Conservation (phyloP, 2,113 vertebrate species). For the Nicator chloris region DNA sequence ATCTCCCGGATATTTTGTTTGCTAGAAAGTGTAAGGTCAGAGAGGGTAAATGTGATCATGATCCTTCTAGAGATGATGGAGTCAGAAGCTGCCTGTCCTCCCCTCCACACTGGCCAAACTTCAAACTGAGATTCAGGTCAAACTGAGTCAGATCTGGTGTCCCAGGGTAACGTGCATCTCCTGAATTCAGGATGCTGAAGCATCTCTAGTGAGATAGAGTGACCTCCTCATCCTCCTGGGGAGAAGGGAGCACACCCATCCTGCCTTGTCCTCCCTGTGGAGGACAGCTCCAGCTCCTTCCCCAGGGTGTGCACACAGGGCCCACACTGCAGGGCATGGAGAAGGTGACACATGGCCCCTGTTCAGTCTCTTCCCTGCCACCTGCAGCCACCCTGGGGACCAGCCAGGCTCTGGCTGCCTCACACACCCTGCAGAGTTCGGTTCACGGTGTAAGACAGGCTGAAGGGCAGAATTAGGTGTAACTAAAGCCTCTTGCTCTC, state of each 20-base stretch:
- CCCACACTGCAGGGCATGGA: not conserved
- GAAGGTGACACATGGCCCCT: not conserved
- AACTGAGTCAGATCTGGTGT: not conserved
- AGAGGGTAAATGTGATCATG: not conserved
- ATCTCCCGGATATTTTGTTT: not conserved
- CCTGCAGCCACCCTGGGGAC: not conserved
- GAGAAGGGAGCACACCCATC: not conserved
- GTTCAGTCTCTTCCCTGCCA: not conserved
- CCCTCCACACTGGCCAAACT: not conserved
- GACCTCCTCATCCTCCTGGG: not conserved
- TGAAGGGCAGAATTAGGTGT: not conserved
- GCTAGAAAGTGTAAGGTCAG: not conserved
- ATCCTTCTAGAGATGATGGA: not conserved
- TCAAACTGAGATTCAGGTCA: not conserved
- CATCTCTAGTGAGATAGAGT: not conserved
- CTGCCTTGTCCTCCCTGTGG: not conserved
- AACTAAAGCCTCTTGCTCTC: conserved; percentile 15
- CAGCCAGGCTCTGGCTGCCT: not conserved
- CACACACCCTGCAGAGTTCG: not conserved
- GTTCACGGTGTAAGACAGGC: not conserved
- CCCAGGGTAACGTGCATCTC: not conserved
- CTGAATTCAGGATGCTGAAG: not conserved
- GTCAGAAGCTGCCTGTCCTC: not conserved
- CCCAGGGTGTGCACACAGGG: not conserved
- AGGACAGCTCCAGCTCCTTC: not conserved